Conservation (phyloP, 2,888 invertebrate genomes). For the Archaeoteleia sp. region DNA sequence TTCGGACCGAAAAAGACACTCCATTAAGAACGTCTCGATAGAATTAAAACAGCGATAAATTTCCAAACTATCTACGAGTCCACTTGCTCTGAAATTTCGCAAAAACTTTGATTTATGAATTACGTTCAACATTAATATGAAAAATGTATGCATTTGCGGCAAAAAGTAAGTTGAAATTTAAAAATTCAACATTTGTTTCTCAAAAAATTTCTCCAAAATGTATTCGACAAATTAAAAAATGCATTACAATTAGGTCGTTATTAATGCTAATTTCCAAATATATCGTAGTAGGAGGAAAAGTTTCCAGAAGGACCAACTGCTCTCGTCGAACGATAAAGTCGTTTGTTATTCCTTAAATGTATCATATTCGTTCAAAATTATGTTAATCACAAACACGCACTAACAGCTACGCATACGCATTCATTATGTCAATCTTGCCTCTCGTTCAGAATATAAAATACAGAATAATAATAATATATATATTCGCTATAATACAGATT, state of each 20-base stretch:
- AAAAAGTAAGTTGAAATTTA: background rate
- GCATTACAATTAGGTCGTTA: no score
- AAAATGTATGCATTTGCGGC: background rate
- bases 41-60: conserved; percentile 42
- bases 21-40: conserved; percentile 21
- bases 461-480: conserved; percentile 73
- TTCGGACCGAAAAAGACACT: conserved; percentile 38
- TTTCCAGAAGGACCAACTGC: conserved; percentile 30
- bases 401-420: conserved; percentile 48
- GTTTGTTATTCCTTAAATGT: conserved; percentile 36
- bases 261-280: conserved; percentile 18
- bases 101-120: conserved; percentile 40
- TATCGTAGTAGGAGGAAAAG: conserved; percentile 15
- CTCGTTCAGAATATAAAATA: conserved; percentile 69
- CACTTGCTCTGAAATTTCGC: conserved; percentile 29
- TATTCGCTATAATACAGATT: conserved; percentile 73
- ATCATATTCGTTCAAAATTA: conserved; percentile 41
- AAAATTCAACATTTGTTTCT: no score
- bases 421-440: conserved; percentile 52
- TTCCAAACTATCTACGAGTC: conserved; percentile 23
- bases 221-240: no score
- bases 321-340: conserved; percentile 38
- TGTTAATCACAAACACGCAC: conserved; percentile 44
- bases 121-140: background rate
- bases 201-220: no score